phyloP scores from a whole-genome alignment of 2,113 vertebrate genomes.

The Triplophysa siluroides region DNA sequence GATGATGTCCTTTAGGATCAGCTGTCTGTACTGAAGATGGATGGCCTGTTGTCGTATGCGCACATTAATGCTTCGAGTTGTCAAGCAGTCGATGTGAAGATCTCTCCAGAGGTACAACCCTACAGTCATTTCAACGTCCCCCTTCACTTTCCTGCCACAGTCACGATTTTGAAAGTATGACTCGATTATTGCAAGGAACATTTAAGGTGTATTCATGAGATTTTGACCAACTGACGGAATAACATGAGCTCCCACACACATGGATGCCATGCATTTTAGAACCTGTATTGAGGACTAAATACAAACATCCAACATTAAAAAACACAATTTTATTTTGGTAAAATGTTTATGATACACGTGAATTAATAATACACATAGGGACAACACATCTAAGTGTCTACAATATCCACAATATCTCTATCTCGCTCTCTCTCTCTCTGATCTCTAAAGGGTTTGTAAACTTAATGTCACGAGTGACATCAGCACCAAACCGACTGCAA shows the following conservation, averaged over 20 bases:
- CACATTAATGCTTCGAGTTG: conserved; percentile 66
- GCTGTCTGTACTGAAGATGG: conserved; percentile 54
- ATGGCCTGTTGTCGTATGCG: conserved; percentile 59
- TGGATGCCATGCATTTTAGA: no score
- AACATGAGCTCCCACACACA: no score
- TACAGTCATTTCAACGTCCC: conserved; percentile 50
- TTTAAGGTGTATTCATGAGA: no score
- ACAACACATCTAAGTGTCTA: no score
- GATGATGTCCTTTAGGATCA: conserved; percentile 7
- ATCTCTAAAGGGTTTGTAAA: conserved; percentile 35
- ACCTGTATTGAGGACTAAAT: no score
- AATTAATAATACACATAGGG: no score
- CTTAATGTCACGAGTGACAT: conserved; percentile 8
- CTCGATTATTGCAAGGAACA: no score
- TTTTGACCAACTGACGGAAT: no score
- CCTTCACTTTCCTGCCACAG: neutral
- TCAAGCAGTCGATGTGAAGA: conserved; percentile 62
- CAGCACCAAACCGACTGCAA: conserved; percentile 2
- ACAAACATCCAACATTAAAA: no score
- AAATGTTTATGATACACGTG: no score
- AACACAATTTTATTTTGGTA: no score
- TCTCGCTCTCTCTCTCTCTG: conserved; percentile 33
- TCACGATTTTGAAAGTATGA: neutral
- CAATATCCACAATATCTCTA: neutral
- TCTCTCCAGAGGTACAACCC: conserved; percentile 62